Evolutionary conservation across 2,797 vertebrate species (phyloP).

Genomic region (Ptychobarbus kaznakovi): DNA sequence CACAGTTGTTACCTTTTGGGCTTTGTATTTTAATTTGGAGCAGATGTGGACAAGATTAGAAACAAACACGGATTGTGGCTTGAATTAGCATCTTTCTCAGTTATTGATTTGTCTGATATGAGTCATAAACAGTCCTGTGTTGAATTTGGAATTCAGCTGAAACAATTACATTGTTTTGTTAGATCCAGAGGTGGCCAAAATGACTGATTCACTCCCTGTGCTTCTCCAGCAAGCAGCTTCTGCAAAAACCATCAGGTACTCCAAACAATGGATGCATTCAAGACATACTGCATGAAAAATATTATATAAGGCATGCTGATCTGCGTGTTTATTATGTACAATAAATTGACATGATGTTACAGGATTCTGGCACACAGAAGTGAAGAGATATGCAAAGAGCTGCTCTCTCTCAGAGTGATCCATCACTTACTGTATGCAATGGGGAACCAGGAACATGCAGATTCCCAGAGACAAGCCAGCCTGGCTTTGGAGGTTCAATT

Average conservation of each 20-base stretch:
- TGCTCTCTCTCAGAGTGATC: slow-evolving; percentile 80
- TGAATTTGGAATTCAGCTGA: slow-evolving; percentile 10
- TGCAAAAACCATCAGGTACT: slow-evolving; percentile 80
- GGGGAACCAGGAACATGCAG: slow-evolving; percentile 82
- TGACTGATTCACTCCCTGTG: slow-evolving; percentile 65
- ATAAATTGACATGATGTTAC: slow-evolving; percentile 34
- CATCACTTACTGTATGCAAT: slow-evolving; percentile 79
- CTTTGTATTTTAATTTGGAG: background rate
- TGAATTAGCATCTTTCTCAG: slow-evolving; percentile 18
- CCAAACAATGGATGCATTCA: slow-evolving; percentile 3
- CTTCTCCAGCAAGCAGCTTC: slow-evolving; percentile 83
- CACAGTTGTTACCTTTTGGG: slow-evolving; percentile 15
- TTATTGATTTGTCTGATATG: slow-evolving; percentile 4
- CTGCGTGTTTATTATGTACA: background rate
- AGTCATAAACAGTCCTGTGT: background rate
- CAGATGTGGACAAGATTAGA: background rate
- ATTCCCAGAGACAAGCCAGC: slow-evolving; percentile 84
- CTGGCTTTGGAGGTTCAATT: slow-evolving; percentile 79
- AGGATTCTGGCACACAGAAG: slow-evolving; percentile 79
- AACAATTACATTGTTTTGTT: background rate
- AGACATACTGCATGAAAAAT: background rate
- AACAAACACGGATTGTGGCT: slow-evolving; percentile 18
- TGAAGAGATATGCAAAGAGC: slow-evolving; percentile 73
- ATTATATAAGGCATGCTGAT: background rate
- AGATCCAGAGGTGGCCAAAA: slow-evolving; percentile 66